These are phyloP conservation scores for Halichondria panicea DNA, from an alignment of 37 sponge, comb jelly and placozoan species.

Conservation along the genomic window DNA sequence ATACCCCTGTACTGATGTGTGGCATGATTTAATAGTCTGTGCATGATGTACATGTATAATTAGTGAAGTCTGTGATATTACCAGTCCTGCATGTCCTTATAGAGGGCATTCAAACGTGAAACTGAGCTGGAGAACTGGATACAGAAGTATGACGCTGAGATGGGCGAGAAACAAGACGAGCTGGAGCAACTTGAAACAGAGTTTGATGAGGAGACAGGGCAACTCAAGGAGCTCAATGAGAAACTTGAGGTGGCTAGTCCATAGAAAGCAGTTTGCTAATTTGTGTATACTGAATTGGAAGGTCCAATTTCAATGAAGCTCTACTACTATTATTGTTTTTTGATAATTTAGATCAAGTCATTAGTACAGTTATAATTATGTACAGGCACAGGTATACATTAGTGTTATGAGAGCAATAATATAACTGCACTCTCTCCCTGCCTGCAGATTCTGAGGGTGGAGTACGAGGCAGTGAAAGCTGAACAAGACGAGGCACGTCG, in stretches of 20 bases:
- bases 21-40: neutral
- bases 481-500: conserved; percentile 84
- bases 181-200: conserved; percentile 67
- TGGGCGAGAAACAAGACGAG: conserved; percentile 90
- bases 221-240: conserved; percentile 87
- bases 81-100: neutral
- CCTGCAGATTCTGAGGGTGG: conserved; percentile 56
- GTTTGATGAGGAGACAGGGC: conserved; percentile 69
- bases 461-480: conserved; percentile 77
- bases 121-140: conserved; percentile 96
- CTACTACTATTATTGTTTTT: neutral
- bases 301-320: neutral
- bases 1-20: neutral
- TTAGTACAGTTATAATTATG: neutral
- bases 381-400: neutral
- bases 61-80: neutral
- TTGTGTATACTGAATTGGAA: neutral
- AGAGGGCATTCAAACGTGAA: conserved; percentile 86
- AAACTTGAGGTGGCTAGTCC: conserved; percentile 74
- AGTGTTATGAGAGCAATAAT: neutral
- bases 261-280: neutral
- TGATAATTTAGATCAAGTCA: neutral
- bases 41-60: neutral
- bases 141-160: conserved; percentile 88
- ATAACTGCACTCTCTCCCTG: neutral